These are phyloP conservation scores for Crocuta crocuta DNA, from an alignment of 2,113 vertebrate species.

Conservation along the genomic window DNA sequence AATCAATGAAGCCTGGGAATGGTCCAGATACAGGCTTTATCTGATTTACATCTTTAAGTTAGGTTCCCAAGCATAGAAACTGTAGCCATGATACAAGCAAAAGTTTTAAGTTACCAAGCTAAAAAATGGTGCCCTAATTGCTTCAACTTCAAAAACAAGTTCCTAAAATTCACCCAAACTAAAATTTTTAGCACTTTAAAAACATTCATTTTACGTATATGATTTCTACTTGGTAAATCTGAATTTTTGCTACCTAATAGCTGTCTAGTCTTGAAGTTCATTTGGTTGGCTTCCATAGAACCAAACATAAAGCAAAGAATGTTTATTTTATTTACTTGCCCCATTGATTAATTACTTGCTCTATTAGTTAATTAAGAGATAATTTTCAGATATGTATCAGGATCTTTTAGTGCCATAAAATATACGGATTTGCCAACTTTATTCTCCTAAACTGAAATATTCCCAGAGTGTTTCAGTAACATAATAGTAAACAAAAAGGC, in stretches of 20 bases:
- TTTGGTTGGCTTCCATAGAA: neutral
- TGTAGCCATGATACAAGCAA: neutral
- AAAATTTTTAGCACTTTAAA: neutral
- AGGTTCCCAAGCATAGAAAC: neutral
- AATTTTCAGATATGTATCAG: constrained; percentile 32
- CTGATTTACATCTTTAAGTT: neutral
- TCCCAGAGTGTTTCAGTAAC: neutral
- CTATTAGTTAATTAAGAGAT: neutral
- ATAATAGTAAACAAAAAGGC: neutral
- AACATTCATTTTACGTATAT: neutral
- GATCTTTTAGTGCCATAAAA: neutral
- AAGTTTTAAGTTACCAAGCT: neutral
- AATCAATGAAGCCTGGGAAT: neutral
- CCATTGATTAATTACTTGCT: neutral
- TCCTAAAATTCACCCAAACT: neutral
- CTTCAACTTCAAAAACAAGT: neutral
- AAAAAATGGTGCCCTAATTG: neutral
- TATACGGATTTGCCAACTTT: neutral
- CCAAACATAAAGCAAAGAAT: neutral
- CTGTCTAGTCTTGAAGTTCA: neutral
- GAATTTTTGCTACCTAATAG: neutral
- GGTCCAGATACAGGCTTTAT: neutral
- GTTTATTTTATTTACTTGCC: neutral
- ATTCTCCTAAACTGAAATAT: neutral
- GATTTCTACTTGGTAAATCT: neutral